Evolutionary conservation across 2,888 invertebrate genomes (phyloP).

Genomic region (Euphydryas editha): DNA sequence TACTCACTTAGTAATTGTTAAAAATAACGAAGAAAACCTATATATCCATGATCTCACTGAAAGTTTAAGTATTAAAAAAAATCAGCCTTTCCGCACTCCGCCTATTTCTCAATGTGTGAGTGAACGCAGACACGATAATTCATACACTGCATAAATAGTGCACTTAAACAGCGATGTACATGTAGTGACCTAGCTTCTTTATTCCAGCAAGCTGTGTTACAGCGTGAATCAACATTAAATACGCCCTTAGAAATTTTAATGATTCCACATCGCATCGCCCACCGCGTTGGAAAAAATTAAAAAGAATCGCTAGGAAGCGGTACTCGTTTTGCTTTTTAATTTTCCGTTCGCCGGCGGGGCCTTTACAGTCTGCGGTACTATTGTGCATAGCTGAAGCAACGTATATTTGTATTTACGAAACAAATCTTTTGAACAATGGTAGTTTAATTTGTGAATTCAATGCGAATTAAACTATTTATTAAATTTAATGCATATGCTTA

Average conservation of each 20-base stretch:
- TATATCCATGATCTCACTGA: too few relatives aligned
- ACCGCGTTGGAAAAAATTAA: conserved; percentile 68
- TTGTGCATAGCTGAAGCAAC: conserved; percentile 31
- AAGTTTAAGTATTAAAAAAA: not conserved
- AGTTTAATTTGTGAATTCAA: conserved; percentile 22
- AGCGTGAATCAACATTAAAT: conserved; percentile 26
- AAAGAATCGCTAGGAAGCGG: conserved; percentile 75
- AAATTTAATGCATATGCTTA: not conserved
- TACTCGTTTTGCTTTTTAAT: conserved; percentile 76
- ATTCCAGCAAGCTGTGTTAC: conserved; percentile 3
- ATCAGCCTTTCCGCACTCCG: not conserved
- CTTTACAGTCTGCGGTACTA: conserved; percentile 42
- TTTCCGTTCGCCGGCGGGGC: conserved; percentile 71
- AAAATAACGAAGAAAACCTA: too few relatives aligned
- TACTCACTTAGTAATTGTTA: too few relatives aligned
- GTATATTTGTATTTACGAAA: conserved; percentile 34
- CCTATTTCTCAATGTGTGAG: not conserved
- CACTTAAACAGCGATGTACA: not conserved
- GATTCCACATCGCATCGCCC: conserved; percentile 64
- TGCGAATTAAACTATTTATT: not conserved
- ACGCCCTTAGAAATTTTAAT: conserved; percentile 69
- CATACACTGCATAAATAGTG: not conserved
- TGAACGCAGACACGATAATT: not conserved
- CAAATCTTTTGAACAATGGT: conserved; percentile 27
- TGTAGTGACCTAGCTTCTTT: conserved; percentile 5